Conservation (phyloP, 2,888 invertebrate genomes). For the Strigamia crassipes region DNA sequence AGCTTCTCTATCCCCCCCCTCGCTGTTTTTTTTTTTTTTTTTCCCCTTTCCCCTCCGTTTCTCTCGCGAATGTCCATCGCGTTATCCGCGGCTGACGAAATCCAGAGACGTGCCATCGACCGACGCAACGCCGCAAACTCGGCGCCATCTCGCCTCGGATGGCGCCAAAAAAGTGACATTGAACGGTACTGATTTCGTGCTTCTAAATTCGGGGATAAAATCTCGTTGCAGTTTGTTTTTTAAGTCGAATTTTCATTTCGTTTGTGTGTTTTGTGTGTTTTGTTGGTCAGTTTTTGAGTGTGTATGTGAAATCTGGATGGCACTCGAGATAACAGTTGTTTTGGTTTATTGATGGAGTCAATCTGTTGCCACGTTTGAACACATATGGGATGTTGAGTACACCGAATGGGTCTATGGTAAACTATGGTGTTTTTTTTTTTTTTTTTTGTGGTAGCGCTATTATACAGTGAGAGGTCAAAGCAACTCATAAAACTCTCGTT, state of each 20-base stretch:
- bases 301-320: neutral
- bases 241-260: no score
- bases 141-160: constrained; percentile 11
- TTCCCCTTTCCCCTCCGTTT: constrained; percentile 27
- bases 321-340: constrained; percentile 6
- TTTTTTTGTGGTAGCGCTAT: neutral
- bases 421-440: neutral
- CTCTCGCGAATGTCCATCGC: neutral
- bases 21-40: neutral
- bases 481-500: neutral
- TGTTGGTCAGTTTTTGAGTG: no score
- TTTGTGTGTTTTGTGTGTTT: no score
- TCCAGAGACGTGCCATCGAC: constrained; percentile 21
- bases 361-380: constrained; percentile 16
- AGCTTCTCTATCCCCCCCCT: neutral
- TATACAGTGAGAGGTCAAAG: neutral
- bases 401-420: neutral
- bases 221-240: no score
- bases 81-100: constrained; percentile 33
- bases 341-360: constrained; percentile 16
- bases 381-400: neutral
- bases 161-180: constrained; percentile 21
- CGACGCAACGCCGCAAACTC: constrained; percentile 16
- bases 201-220: neutral
- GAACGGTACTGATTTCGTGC: neutral